These are phyloP conservation scores for Antitype chi DNA, from an alignment of 2,888 invertebrate species.

Conservation along the genomic window DNA sequence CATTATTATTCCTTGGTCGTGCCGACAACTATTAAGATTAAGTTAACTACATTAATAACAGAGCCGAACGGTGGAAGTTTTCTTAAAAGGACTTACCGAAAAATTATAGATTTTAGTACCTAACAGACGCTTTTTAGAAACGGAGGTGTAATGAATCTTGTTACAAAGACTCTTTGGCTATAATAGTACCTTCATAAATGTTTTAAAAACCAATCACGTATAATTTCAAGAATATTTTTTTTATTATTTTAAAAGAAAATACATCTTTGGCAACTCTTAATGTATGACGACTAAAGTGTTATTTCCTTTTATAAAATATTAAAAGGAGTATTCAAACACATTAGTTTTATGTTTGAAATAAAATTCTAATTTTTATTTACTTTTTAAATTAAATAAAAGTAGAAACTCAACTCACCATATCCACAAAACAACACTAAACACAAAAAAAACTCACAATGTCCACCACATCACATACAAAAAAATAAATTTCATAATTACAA, in stretches of 20 bases:
- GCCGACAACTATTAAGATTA: slow-evolving; percentile 52
- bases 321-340: not conserved
- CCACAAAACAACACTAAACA: slow-evolving; percentile 57
- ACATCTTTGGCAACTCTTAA: slow-evolving; percentile 45
- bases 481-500: slow-evolving; percentile 52
- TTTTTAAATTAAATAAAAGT: not conserved
- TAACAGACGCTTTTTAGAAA: not conserved
- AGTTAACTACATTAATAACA: slow-evolving; percentile 54
- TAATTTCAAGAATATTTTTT: too few species aligned
- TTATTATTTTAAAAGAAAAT: not conserved
- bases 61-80: slow-evolving; percentile 21
- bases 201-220: not conserved
- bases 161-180: not conserved
- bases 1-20: slow-evolving; percentile 42
- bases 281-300: not conserved
- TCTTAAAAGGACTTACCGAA: not conserved
- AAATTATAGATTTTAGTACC: slow-evolving; percentile 22
- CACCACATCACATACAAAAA: slow-evolving; percentile 58
- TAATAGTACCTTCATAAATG: not conserved
- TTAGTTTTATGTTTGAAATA: not conserved
- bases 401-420: slow-evolving; percentile 55
- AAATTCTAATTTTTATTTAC: too few species aligned
- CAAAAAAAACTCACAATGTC: slow-evolving; percentile 53
- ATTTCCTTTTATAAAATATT: not conserved
- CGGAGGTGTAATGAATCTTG: not conserved